phyloP scores from a whole-genome alignment of 2,888 invertebrate species.

The Muschampia plurimacula region DNA sequence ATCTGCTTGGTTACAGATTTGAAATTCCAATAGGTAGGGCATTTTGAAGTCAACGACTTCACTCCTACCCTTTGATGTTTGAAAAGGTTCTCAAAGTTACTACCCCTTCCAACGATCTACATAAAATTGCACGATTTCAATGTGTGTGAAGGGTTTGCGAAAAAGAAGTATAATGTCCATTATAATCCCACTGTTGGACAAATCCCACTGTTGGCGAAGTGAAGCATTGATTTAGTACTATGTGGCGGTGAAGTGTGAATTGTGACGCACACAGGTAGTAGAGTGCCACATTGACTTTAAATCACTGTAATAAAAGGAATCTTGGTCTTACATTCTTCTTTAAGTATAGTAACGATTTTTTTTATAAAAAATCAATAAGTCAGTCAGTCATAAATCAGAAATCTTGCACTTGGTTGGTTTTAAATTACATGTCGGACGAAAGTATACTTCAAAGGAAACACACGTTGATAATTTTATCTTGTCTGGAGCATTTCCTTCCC shows the following conservation, averaged over 20 bases:
- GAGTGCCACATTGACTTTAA: too few relatives aligned
- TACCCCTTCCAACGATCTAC: constrained; percentile 30
- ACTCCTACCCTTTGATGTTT: constrained; percentile 36
- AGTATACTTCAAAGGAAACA: not conserved
- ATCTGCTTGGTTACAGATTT: constrained; percentile 11
- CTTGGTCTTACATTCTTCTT: too few relatives aligned
- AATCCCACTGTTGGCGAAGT: not conserved
- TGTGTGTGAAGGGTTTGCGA: not conserved
- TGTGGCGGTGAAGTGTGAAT: too few relatives aligned
- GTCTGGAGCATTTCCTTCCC: not conserved
- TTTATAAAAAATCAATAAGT: too few relatives aligned
- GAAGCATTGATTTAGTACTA: too few relatives aligned
- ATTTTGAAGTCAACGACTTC: constrained; percentile 35
- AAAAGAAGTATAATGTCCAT: not conserved
- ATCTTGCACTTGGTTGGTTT: too few relatives aligned
- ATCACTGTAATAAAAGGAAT: too few relatives aligned
- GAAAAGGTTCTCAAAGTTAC: constrained; percentile 34
- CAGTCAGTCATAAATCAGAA: too few relatives aligned
- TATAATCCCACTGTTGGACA: not conserved
- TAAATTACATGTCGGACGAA: not conserved
- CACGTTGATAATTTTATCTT: not conserved
- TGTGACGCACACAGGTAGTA: too few relatives aligned
- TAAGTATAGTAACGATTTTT: too few relatives aligned
- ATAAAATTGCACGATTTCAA: constrained; percentile 21
- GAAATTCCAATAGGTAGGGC: constrained; percentile 24